Conservation (phyloP, 2,888 invertebrate genomes). For the Acleris literana region DNA sequence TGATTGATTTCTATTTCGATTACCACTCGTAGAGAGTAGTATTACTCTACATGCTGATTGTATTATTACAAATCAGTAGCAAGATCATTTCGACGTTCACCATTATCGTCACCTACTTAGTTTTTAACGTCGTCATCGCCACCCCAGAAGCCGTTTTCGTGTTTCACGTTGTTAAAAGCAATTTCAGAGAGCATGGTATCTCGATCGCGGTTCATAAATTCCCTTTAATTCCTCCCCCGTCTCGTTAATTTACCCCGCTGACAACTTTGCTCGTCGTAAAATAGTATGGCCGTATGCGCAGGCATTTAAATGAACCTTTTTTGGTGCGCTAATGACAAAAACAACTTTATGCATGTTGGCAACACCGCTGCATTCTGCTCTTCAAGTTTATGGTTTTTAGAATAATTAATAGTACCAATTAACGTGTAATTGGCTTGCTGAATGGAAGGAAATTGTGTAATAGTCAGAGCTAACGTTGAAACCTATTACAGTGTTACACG, state of each 20-base stretch:
- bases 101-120: constrained; percentile 35
- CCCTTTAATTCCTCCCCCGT: constrained; percentile 45
- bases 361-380: constrained; percentile 16
- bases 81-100: constrained; percentile 4
- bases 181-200: constrained; percentile 3
- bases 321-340: constrained; percentile 21
- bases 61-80: no score
- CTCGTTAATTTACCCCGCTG: constrained; percentile 48
- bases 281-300: constrained; percentile 39
- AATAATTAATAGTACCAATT: constrained; percentile 31
- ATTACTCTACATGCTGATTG: background rate
- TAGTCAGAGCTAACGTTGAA: constrained; percentile 4
- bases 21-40: background rate
- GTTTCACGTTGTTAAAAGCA: constrained; percentile 6
- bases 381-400: constrained; percentile 15
- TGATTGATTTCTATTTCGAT: constrained; percentile 26
- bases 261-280: constrained; percentile 46
- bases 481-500: background rate
- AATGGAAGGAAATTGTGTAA: constrained; percentile 27
- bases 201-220: constrained; percentile 45
- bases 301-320: constrained; percentile 32
- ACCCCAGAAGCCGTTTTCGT: constrained; percentile 5
- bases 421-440: constrained; percentile 21
- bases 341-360: constrained; percentile 14
- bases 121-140: constrained; percentile 31